These are phyloP conservation scores for Microcebus murinus DNA, from an alignment of 2,113 vertebrate genomes.

Conservation along the genomic window DNA sequence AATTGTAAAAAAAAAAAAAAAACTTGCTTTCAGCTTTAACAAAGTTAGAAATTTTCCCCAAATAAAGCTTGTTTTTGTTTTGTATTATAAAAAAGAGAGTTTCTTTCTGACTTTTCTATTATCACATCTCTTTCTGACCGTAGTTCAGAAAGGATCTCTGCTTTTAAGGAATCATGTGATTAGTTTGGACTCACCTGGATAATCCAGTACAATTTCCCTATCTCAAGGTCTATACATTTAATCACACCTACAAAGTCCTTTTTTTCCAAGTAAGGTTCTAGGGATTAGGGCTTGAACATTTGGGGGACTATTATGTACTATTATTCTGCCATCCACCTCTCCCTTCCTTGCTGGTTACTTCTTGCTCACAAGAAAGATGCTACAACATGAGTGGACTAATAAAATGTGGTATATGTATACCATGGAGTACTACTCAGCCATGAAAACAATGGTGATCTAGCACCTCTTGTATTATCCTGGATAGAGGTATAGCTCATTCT, in stretches of 20 bases:
- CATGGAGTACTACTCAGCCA: too few species aligned
- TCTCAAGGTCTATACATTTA: background rate
- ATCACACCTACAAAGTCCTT: background rate
- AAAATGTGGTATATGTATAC: too few species aligned
- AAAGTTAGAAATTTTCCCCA: conserved; percentile 70
- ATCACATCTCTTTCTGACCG: background rate
- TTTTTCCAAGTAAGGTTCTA: background rate
- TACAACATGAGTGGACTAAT: too few species aligned
- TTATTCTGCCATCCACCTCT: background rate
- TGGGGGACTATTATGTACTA: background rate
- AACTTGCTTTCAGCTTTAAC: conserved; percentile 18
- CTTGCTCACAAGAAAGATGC: background rate
- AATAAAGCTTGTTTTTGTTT: conserved; percentile 62
- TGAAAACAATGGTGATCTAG: too few species aligned
- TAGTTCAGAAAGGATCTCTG: background rate
- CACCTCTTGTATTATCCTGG: too few species aligned
- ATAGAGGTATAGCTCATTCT: too few species aligned
- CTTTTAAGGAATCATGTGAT: background rate
- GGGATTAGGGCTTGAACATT: background rate
- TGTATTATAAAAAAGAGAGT: background rate
- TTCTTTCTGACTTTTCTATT: background rate
- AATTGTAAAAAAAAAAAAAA: conserved; percentile 25
- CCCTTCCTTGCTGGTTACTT: background rate
- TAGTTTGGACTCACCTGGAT: background rate
- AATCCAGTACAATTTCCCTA: background rate